Evolutionary conservation across 2,113 vertebrate species (phyloP).

Genomic region (Phoxinus phoxinus): DNA sequence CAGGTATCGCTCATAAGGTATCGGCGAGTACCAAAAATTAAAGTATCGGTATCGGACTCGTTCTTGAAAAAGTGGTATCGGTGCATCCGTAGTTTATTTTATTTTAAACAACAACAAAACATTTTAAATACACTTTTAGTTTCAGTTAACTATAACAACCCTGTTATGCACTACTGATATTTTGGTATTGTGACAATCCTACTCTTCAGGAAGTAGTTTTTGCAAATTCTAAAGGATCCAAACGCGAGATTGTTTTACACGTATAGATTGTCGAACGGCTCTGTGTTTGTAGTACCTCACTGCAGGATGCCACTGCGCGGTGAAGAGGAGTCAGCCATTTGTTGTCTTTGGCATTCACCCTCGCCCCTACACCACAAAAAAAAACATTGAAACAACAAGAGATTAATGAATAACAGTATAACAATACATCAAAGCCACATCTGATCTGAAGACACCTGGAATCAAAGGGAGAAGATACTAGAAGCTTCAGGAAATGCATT

Average conservation of each 20-base stretch:
- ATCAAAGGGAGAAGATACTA: slow-evolving; percentile 37
- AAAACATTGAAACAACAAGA: neutral
- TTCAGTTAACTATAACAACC: too few relatives aligned
- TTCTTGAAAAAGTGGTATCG: too few relatives aligned
- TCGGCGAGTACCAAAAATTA: too few relatives aligned
- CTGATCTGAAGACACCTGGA: slow-evolving; percentile 10
- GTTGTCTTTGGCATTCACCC: slow-evolving; percentile 99
- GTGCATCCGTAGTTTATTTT: too few relatives aligned
- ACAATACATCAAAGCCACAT: slow-evolving; percentile 31
- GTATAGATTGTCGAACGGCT: neutral
- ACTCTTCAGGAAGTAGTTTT: neutral
- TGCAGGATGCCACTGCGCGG: slow-evolving; percentile 97
- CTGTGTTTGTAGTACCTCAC: slow-evolving; percentile 83
- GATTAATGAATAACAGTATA: slow-evolving; percentile 11
- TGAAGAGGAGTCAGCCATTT: slow-evolving; percentile 99
- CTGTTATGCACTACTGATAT: too few relatives aligned
- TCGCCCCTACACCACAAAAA: slow-evolving; percentile 83
- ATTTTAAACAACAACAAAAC: too few relatives aligned
- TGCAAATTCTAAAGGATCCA: neutral
- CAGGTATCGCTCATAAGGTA: too few relatives aligned
- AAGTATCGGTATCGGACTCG: too few relatives aligned
- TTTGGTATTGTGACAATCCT: neutral
- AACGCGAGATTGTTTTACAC: neutral
- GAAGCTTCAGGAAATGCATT: neutral
- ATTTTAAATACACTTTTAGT: too few relatives aligned